phyloP scores from a whole-genome alignment of 2,888 invertebrate genomes.

The Pachydiplax longipennis region DNA sequence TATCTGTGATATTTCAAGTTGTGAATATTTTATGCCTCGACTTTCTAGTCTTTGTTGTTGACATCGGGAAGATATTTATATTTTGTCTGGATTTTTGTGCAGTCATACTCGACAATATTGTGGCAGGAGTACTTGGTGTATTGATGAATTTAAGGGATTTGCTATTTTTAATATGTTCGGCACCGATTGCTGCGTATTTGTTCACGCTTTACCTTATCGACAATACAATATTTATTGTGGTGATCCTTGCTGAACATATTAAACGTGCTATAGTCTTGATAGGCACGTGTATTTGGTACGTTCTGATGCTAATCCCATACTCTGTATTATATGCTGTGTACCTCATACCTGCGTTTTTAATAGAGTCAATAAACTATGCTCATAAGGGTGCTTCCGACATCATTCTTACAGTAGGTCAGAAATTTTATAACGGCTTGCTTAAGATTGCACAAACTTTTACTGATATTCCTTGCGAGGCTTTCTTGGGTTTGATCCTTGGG shows the following conservation, averaged over 20 bases:
- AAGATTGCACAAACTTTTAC: not conserved
- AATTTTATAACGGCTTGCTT: not conserved
- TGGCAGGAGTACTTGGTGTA: not conserved
- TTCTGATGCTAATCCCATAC: not conserved
- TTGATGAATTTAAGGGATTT: not conserved
- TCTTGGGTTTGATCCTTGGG: not conserved
- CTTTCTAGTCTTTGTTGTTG: not conserved
- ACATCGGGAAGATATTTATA: not conserved
- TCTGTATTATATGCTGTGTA: not conserved
- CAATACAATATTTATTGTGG: not conserved
- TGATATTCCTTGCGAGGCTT: constrained; percentile 10
- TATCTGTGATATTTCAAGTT: not conserved
- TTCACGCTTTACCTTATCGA: not conserved
- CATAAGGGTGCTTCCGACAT: not conserved
- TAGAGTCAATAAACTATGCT: not conserved
- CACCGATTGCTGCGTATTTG: not conserved
- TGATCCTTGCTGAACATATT: not conserved
- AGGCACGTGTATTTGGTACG: not conserved
- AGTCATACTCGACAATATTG: not conserved
- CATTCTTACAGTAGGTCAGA: not conserved
- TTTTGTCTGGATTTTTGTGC: not conserved
- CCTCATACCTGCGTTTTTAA: not conserved
- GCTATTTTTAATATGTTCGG: not conserved
- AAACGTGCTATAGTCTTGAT: constrained; percentile 4
- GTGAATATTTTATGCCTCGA: not conserved